A percentile compares a stretch with the other conserved stretches of the same genome.
phyloP scores from a whole-genome alignment of 2,113 vertebrate species.

The Centropus bengalensis region DNA sequence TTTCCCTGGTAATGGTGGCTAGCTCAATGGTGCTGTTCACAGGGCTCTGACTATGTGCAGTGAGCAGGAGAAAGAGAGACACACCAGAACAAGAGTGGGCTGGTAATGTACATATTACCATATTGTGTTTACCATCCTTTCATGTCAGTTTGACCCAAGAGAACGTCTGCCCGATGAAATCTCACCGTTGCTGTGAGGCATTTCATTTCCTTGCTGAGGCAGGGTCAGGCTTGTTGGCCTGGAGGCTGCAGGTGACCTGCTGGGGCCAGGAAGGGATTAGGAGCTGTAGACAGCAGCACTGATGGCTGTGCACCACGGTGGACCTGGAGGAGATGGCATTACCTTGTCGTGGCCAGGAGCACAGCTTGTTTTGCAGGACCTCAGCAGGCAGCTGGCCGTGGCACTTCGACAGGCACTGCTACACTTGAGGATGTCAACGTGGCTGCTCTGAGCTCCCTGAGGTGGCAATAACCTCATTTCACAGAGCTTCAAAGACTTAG shows the following conservation, averaged over 20 bases:
- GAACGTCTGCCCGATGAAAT: not conserved
- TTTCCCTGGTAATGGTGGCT: not conserved
- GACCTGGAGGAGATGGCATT: not conserved
- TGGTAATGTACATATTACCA: accelerated
- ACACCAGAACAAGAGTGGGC: accelerated
- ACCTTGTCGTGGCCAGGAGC: accelerated
- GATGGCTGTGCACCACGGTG: accelerated
- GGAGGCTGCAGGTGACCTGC: not conserved
- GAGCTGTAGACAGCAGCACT: accelerated
- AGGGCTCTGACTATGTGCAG: not conserved
- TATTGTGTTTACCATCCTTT: accelerated
- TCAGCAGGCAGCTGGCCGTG: accelerated
- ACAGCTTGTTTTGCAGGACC: accelerated
- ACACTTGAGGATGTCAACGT: not conserved
- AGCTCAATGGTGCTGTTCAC: not conserved
- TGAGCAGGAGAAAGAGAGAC: not conserved
- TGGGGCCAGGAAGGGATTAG: constrained; percentile 31
- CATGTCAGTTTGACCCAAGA: not conserved
- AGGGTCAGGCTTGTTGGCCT: not conserved
- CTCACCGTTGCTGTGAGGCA: accelerated
- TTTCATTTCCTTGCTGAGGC: not conserved
- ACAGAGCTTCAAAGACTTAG: constrained; percentile 16
- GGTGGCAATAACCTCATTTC: not conserved
- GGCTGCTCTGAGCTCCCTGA: not conserved
- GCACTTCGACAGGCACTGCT: not conserved